phyloP scores from a whole-genome alignment of 2,797 vertebrate species.

The Aphelocoma californica region DNA sequence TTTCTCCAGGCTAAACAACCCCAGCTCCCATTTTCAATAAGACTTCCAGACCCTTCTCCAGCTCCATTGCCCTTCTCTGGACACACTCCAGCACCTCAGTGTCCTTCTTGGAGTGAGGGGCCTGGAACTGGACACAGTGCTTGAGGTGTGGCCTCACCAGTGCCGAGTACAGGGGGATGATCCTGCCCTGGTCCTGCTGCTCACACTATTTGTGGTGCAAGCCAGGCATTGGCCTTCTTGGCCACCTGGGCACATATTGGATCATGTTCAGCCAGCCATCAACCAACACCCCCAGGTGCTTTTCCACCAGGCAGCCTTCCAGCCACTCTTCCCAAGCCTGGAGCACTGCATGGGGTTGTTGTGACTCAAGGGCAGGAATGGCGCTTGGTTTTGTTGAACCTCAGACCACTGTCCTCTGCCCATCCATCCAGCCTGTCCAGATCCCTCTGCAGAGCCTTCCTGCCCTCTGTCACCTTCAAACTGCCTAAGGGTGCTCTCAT shows the following conservation, averaged over 20 bases:
- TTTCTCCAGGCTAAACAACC: neutral
- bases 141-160: neutral
- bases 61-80: neutral
- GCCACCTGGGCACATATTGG: neutral
- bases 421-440: neutral
- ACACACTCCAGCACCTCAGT: rapidly evolving
- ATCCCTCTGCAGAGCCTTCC: neutral
- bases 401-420: neutral
- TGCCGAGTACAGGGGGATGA: neutral
- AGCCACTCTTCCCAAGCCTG: neutral
- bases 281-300: neutral
- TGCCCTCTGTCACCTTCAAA: neutral
- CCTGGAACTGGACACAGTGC: neutral
- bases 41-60: neutral
- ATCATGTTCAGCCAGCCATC: neutral
- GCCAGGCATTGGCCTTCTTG: neutral
- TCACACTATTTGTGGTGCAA: neutral
- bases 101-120: neutral
- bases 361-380: neutral
- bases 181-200: neutral
- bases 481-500: neutral
- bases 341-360: neutral
- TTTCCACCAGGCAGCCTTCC: neutral
- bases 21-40: neutral
- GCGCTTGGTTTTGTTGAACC: neutral